Evolutionary conservation across 2,797 vertebrate genomes (phyloP).

Genomic region (Urophycis tenuis): DNA sequence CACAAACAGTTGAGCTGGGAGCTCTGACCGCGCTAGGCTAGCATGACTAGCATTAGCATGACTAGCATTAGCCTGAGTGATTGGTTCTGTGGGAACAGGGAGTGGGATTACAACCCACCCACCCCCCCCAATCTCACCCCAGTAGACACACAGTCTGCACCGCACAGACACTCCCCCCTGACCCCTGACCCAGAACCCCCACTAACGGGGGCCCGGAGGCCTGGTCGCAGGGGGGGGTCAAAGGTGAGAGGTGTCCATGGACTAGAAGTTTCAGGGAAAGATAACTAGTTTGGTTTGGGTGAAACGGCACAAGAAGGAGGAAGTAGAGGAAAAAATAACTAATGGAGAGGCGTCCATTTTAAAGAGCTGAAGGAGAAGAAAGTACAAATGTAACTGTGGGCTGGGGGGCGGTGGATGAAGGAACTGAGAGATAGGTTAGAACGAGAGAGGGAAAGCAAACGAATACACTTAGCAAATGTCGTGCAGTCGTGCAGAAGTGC

Average conservation of each 20-base stretch:
- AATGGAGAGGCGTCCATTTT: conserved; percentile 37
- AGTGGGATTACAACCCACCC: conserved; percentile 62
- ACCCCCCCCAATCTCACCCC: conserved; percentile 48
- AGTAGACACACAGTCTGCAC: conserved; percentile 70
- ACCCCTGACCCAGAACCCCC: conserved; percentile 57
- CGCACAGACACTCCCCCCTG: conserved; percentile 53
- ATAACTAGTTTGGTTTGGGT: conserved; percentile 57
- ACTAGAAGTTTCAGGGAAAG: conserved; percentile 65
- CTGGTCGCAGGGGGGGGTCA: conserved; percentile 48
- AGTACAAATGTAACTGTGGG: conserved; percentile 28
- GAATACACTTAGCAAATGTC: not conserved
- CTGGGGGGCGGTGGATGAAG: not conserved
- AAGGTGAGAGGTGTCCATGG: conserved; percentile 59
- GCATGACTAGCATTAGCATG: conserved; percentile 11
- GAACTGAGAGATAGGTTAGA: conserved; percentile 5
- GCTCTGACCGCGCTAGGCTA: too few species aligned
- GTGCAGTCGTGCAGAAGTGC: not conserved
- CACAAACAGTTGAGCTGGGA: not conserved
- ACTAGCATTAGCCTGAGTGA: conserved; percentile 11
- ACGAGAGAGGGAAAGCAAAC: conserved; percentile 36
- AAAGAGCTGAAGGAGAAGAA: conserved; percentile 27
- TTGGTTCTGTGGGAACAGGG: conserved; percentile 56
- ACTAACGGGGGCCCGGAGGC: conserved; percentile 48
- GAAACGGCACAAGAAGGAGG: conserved; percentile 38
- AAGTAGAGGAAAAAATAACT: conserved; percentile 24